Percentiles rank a stretch among this genome's conserved stretches.
Conservation (phyloP, 2,888 invertebrate genomes). For the Ecliptopera silaceata region DNA sequence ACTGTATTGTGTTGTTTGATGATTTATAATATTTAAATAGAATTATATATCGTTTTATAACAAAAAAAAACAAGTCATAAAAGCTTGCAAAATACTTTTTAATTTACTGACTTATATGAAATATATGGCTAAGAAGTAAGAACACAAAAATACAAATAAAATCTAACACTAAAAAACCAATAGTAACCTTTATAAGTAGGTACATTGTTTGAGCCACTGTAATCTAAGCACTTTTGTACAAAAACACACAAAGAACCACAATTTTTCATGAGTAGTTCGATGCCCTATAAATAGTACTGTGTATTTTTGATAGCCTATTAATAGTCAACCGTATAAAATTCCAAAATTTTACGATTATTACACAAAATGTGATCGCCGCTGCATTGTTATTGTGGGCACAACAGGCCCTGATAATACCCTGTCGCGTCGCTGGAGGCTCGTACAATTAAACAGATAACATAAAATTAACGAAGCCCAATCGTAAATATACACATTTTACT, state of each 20-base stretch:
- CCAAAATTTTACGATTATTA: slow-evolving; percentile 41
- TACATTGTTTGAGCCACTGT: no score
- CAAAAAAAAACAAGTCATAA: no score
- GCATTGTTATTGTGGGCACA: slow-evolving; percentile 48
- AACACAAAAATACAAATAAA: no score
- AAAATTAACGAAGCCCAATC: slow-evolving; percentile 76
- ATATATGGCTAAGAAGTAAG: no score
- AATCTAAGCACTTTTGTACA: no score
- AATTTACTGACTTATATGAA: no score
- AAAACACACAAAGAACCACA: neutral
- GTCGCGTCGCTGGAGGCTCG: slow-evolving; percentile 55
- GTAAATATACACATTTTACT: slow-evolving; percentile 77
- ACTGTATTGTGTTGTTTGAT: no score
- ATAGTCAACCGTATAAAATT: slow-evolving; percentile 20
- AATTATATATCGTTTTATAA: no score
- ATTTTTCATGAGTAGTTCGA: neutral
- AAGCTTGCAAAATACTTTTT: no score
- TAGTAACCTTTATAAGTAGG: no score
- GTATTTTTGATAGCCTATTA: slow-evolving; percentile 18
- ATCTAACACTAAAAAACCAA: no score
- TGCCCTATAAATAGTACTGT: neutral
- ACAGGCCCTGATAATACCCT: slow-evolving; percentile 44
- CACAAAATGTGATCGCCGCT: slow-evolving; percentile 45
- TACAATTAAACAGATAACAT: slow-evolving; percentile 77
- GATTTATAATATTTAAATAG: no score